phyloP scores from a whole-genome alignment of 2,797 vertebrate genomes.

The Sarcoramphus papa region DNA sequence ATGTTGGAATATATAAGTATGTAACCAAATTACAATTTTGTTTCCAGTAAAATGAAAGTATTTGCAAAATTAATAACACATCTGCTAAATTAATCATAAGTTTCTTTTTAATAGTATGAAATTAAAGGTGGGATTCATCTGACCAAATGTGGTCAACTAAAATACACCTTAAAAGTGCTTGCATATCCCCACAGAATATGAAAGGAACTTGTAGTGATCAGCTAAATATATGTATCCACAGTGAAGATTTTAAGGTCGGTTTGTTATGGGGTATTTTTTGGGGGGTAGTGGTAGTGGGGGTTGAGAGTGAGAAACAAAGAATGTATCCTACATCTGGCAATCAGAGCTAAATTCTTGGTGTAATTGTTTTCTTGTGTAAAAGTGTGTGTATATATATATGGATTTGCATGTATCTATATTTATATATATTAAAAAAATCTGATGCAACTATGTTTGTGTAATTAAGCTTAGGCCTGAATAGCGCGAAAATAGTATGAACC shows the following conservation, averaged over 20 bases:
- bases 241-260: background rate
- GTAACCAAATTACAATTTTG: background rate
- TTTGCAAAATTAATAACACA: background rate
- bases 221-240: background rate
- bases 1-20: background rate
- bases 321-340: background rate
- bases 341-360: background rate
- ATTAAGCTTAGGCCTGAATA: background rate
- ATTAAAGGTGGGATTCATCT: background rate
- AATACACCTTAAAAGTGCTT: background rate
- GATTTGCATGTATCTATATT: background rate
- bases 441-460: background rate
- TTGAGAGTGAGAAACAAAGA: background rate
- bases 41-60: background rate
- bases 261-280: background rate
- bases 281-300: rapidly evolving
- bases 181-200: background rate
- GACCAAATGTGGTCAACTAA: background rate
- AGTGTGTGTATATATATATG: background rate
- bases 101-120: background rate
- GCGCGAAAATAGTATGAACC: background rate
- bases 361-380: background rate
- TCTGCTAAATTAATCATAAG: background rate
- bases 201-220: background rate
- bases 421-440: background rate